phyloP scores from a whole-genome alignment of 2,888 invertebrate species.

The Machimus rusticus region DNA sequence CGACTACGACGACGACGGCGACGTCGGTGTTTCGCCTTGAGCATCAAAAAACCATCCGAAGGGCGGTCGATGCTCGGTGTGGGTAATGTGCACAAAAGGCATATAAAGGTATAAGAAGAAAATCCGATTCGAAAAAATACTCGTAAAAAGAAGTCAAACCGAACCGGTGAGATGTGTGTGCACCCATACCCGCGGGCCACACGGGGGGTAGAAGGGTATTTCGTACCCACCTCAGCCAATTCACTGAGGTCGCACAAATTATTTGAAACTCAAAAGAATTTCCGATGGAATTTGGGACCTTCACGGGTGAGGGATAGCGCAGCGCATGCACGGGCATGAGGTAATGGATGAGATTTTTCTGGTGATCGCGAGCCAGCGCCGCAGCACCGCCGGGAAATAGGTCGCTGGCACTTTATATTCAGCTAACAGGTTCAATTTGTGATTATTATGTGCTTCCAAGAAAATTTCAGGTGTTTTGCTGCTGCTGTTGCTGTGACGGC shows the following conservation, averaged over 20 bases:
- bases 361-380: not conserved
- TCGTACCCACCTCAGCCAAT: not conserved
- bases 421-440: slow-evolving; percentile 38
- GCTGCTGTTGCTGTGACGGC: no score
- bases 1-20: not conserved
- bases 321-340: slow-evolving; percentile 2
- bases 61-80: slow-evolving; percentile 21
- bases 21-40: not conserved
- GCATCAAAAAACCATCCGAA: slow-evolving; percentile 13
- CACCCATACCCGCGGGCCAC: not conserved
- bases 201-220: not conserved
- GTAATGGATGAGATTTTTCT: slow-evolving; percentile 25
- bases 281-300: slow-evolving; percentile 42
- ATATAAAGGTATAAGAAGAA: slow-evolving; percentile 5
- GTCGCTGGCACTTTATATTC: slow-evolving; percentile 33
- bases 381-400: not conserved
- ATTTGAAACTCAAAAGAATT: slow-evolving; percentile 39
- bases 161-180: not conserved
- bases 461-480: slow-evolving; percentile 1
- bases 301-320: slow-evolving; percentile 40
- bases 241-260: slow-evolving; percentile 30
- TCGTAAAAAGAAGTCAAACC: not conserved
- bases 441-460: slow-evolving; percentile 29
- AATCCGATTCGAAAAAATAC: not conserved
- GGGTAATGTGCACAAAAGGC: not conserved